Base-by-base conservation (phyloP, 2,888 invertebrate species). In the Cheiracanthium punctorium region DNA sequence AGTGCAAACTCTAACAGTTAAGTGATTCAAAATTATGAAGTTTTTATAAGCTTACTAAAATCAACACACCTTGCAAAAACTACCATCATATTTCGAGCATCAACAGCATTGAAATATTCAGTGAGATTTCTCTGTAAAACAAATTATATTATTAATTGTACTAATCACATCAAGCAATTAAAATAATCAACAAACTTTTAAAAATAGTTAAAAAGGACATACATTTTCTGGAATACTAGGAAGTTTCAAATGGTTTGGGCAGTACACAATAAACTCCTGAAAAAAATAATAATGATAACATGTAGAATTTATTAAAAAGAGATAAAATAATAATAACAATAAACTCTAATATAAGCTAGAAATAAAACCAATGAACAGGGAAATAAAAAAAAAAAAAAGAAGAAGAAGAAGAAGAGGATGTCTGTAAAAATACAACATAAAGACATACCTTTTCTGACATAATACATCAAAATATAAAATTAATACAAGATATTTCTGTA, bases 81-180 rank as follows among this genome's bases (percentile, higher is more conserved):
- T 14, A 95, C 94, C 92, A 98, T 96, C 99, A 99, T 99, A 91
- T 97, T 97, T 91, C 95, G 95, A 74, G 95, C 94, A 92, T 97
- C 97, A 90, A 98, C 95, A n/a, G 98, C 98, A 93, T 97, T 98
- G 93, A 97, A 99, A 94, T 98, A 99, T 92, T 99, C 97, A 88
- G 97, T 97, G 90, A 99, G 93, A 92, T 98, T 98, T 91, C 97
- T 95, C 98, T 98, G 93, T 43, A 91, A 91, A 77, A 79, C n/a
- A 7, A 14, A 58, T 1, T n/a, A 24, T 1, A 58, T 58, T 5
- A 58, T 14, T 1, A 48, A 8, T 52, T n/a, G 5, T 52, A n/a
- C 52, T 52, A 52, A 52, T 52, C 14, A 28, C 24, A 1, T 10
- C 10, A 64, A 64, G 1, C n/a, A 28, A 64, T 58, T 1, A 58